Evolutionary conservation across 2,797 vertebrate species (phyloP), one percentile per base, ranked within the genome.

Genomic region (Erpetoichthys calabaricus): DNA sequence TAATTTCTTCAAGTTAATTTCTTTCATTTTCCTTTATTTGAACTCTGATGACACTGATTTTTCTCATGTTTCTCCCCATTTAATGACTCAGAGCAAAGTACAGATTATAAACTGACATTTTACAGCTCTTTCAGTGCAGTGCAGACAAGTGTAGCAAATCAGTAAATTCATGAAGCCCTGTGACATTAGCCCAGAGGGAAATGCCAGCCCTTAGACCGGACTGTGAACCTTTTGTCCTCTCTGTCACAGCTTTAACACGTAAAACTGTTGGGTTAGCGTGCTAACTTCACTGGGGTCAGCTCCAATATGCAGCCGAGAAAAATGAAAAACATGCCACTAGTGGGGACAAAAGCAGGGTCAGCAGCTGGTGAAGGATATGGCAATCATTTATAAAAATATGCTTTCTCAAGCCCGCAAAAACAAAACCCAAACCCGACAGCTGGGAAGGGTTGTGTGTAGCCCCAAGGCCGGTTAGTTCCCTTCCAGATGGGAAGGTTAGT

Each of bases 391-490:
- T 91, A 91, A 91, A 96, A 93, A 93, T 93, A 90, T 88, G 88
- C 90, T 91, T 92, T 92, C 89, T 89, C 87, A 85, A 94, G 88
- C 89, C 87, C 89, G 79, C 90, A 87, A 90, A 94, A 92, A 92
- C 82, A 76, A 85, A 87, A 77, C 87, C 86, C 85, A 80, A 92
- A 88, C 82, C 86, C 89, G 95, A 91, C 95, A 98, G 94, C 94
- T 98, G 95, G 94, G 95, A 97, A 95, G 92, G 91, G 92, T 97
- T 97, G 91, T 85, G 88, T 93, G 90, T 97, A 92, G 95, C 94
- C 95, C 86, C 88, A 84, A 97, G 92, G 94, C 91, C 92, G 89
- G 90, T 91, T 92, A 91, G 86, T 85, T 83, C 79, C 89, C 89
- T 91, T 96, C 94, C 94, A 98, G 92, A 97, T 97, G 94, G 92